Evolutionary conservation across 1,140 invertebrate genomes (phyloP), one percentile per base, ranked within the genome.

Genomic region (Drosophila aff.): DNA sequence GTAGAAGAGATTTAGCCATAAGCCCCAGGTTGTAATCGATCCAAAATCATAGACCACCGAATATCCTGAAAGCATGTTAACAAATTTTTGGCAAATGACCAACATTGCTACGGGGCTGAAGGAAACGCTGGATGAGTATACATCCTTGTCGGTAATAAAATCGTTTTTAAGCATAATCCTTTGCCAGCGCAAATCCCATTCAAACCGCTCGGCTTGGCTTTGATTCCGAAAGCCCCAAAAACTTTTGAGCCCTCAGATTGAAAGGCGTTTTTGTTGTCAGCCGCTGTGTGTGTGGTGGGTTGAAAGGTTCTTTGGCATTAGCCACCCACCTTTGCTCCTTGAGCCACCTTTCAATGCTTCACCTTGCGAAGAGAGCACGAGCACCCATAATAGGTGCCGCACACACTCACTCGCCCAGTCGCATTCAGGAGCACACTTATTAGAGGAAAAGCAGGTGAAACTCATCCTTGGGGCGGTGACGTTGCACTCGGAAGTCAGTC

Each of bases 401-500:
- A 46, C 43, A 52, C 33, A 28, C 38, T 44, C 33, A 31, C 15
- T 41, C 23, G 50, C 36, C 16, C 2, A 38, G 18, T 15, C 40
- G 16, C 67, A 46, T 71, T 52, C 40, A 71, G 55, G 18, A n/a
- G 31, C 67, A 46, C 50, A 55, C 64, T 77, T 59, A 77, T 68
- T 73, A 61, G 63, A 38, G 68, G 43, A 52, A 63, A 65, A 63
- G 33, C 52, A 57, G 71, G 49, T 72, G 41, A 59, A 64, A 65
- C 46, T 28, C 36, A 73, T 73, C 69, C 63, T 57, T 50, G 52
- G 66, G 62, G 73, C 73, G 58, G 62, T 62, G 72, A 76, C 60
- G 61, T 58, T 73, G 84, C 71, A 89, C 75, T 73, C 81, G 84
- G 85, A 90, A 89, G 85, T 89, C 64, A 73, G 67, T 66, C 64